A percentile compares a stretch with the other conserved stretches of the same genome.
Evolutionary conservation across 2,797 vertebrate genomes (phyloP).

Genomic region (Gymnoscopelus braueri): DNA sequence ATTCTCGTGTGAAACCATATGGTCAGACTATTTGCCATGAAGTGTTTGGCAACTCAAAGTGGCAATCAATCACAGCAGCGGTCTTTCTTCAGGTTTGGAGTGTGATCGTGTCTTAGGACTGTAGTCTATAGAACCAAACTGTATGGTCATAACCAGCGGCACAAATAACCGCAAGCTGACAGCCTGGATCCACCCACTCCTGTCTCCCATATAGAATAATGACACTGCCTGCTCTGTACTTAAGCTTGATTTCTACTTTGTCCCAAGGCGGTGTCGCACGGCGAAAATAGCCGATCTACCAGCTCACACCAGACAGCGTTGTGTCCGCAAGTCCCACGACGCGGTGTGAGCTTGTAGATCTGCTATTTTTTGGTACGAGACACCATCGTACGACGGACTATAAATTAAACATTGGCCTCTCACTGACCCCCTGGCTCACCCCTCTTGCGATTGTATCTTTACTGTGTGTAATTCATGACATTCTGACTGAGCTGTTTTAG

Average conservation of each 20-base stretch:
- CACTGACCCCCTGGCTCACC: neutral
- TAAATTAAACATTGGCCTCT: neutral
- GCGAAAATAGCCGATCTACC: too few species aligned
- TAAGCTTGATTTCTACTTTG: neutral
- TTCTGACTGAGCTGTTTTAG: constrained; percentile 37
- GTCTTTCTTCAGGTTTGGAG: constrained; percentile 4
- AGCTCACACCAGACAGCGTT: too few species aligned
- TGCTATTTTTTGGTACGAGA: too few species aligned
- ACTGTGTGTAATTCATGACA: constrained; percentile 25
- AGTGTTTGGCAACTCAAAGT: too few species aligned
- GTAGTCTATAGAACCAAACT: constrained; percentile 11
- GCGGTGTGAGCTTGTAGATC: too few species aligned
- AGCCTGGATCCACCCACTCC: constrained; percentile 21
- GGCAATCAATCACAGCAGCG: neutral
- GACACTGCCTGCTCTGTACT: constrained; percentile 30
- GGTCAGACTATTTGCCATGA: too few species aligned
- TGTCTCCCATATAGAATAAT: constrained; percentile 39
- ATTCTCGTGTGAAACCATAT: too few species aligned
- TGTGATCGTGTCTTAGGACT: neutral
- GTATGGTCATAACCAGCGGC: neutral
- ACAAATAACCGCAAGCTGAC: constrained; percentile 27
- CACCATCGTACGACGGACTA: too few species aligned
- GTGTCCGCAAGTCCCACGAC: too few species aligned
- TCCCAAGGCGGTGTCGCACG: too few species aligned
- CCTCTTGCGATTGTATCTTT: constrained; percentile 28